These are phyloP conservation scores for Rhinichthys klamathensis DNA, from an alignment of 2,113 vertebrate genomes.

Conservation along the genomic window DNA sequence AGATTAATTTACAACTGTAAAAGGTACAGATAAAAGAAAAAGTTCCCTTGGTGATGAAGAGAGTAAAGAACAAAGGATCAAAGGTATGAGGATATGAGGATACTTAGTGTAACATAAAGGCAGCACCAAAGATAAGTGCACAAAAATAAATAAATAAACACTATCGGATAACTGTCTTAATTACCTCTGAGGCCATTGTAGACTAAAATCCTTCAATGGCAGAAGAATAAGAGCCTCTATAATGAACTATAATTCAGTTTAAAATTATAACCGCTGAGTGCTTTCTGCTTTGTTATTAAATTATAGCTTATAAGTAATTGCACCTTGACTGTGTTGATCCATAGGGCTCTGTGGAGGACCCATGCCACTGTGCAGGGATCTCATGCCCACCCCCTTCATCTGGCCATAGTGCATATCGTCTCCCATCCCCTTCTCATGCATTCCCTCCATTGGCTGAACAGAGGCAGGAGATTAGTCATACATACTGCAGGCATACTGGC, in stretches of 20 bases:
- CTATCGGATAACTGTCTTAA: neutral
- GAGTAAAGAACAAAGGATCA: neutral
- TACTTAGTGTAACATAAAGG: neutral
- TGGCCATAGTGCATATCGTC: constrained; percentile 92
- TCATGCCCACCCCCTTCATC: constrained; percentile 89
- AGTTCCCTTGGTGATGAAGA: neutral
- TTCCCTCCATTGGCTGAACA: constrained; percentile 87
- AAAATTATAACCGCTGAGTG: neutral
- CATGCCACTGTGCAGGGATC: constrained; percentile 94
- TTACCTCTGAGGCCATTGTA: neutral
- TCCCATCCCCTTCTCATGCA: constrained; percentile 90
- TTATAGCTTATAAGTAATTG: neutral
- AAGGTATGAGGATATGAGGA: neutral
- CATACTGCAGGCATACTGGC: neutral
- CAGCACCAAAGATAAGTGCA: neutral
- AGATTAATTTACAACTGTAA: neutral
- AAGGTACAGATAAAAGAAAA: neutral
- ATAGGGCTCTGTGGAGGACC: constrained; percentile 96
- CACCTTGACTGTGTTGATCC: constrained; percentile 99
- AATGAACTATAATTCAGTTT: neutral
- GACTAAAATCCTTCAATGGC: neutral
- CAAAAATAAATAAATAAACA: constrained; percentile 5
- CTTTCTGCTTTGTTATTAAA: neutral
- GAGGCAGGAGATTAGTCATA: constrained; percentile 35
- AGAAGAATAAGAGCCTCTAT: neutral